Conservation (phyloP, 1,140 invertebrate genomes). For the Drosophila kanapiae region DNA sequence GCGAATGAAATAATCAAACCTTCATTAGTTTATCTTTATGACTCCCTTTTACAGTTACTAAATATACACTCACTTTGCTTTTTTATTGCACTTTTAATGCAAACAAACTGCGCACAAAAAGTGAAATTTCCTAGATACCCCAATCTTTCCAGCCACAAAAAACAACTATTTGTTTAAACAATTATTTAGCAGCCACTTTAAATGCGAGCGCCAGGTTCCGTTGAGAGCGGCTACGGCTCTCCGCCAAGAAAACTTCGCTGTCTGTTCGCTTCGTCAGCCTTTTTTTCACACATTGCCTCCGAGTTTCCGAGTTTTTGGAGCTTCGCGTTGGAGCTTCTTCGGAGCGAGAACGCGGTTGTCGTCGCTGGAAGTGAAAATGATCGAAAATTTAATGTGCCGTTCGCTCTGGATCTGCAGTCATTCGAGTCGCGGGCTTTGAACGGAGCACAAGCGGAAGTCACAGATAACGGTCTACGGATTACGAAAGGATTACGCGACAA, state of each 20-base stretch:
- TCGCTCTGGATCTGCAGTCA: constrained; percentile 63
- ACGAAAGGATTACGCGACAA: constrained; percentile 36
- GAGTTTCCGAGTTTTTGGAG: constrained; percentile 15
- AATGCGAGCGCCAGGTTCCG: constrained; percentile 43
- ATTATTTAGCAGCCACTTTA: constrained; percentile 53
- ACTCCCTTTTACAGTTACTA: constrained; percentile 3
- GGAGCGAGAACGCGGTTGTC: constrained; percentile 13
- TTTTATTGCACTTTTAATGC: constrained; percentile 31
- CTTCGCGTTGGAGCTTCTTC: constrained; percentile 3
- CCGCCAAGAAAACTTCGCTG: constrained; percentile 17
- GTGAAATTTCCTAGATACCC: constrained; percentile 65
- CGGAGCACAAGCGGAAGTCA: constrained; percentile 51
- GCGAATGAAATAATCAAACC: not conserved
- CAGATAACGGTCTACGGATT: constrained; percentile 1
- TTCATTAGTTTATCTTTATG: constrained; percentile 24
- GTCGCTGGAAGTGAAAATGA: constrained; percentile 70
- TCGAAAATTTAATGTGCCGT: constrained; percentile 66
- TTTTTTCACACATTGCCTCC: constrained; percentile 68
- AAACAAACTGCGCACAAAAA: constrained; percentile 58
- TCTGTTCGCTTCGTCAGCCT: constrained; percentile 12
- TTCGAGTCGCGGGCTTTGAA: constrained; percentile 67
- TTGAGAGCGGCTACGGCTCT: constrained; percentile 14
- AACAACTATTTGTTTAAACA: constrained; percentile 54
- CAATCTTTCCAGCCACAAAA: constrained; percentile 46
- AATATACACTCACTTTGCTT: constrained; percentile 5